phyloP scores from a whole-genome alignment of 2,113 vertebrate genomes.

The Ursus arctos region DNA sequence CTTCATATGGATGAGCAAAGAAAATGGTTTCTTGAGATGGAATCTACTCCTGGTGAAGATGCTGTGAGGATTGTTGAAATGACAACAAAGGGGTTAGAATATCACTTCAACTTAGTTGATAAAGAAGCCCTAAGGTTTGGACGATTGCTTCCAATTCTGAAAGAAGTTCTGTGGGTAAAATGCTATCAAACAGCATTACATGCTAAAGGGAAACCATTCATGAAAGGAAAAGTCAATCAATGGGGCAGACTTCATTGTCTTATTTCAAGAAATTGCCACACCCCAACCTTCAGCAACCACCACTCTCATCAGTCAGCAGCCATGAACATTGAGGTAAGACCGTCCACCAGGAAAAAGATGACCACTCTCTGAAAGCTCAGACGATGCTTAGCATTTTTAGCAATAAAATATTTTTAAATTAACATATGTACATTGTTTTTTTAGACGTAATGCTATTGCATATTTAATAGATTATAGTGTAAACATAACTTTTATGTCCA shows the following conservation, averaged over 20 bases:
- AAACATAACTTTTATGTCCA: not conserved
- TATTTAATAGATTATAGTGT: not conserved
- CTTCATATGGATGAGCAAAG: not conserved
- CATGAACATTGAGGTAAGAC: not conserved
- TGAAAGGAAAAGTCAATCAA: not conserved
- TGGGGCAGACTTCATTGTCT: not conserved
- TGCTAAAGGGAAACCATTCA: not conserved
- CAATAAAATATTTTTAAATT: not conserved
- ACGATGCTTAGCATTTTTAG: not conserved
- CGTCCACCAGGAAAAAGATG: not conserved
- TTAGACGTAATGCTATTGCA: not conserved
- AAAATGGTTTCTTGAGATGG: not conserved
- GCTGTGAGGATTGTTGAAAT: not conserved
- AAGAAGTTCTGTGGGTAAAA: not conserved
- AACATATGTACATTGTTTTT: not conserved
- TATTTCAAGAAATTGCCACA: not conserved
- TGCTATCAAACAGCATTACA: not conserved
- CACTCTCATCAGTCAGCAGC: not conserved
- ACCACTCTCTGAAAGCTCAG: not conserved
- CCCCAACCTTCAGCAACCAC: not conserved
- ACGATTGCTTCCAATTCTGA: not conserved
- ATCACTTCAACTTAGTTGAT: not conserved
- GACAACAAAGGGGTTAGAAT: not conserved
- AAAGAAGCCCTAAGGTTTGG: not conserved
- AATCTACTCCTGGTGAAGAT: not conserved